These are phyloP conservation scores for Euplagia quadripunctaria DNA, from an alignment of 2,888 invertebrate species.

Conservation along the genomic window DNA sequence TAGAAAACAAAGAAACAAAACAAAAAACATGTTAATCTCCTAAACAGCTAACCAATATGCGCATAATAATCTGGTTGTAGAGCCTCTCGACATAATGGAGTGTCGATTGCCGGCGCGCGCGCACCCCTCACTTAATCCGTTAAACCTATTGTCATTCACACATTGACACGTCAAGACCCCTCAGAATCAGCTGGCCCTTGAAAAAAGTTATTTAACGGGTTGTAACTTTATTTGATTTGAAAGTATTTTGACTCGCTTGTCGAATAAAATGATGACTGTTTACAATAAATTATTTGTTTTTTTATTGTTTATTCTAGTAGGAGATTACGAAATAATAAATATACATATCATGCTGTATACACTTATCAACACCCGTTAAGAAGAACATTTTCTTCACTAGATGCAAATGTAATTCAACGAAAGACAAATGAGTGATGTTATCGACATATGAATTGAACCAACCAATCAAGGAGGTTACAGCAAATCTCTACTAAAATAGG, in stretches of 20 bases:
- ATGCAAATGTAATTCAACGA: too few relatives aligned
- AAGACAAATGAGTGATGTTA: too few relatives aligned
- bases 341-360: too few relatives aligned
- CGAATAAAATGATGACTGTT: conserved; percentile 1
- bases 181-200: conserved; percentile 73
- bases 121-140: conserved; percentile 66
- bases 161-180: conserved; percentile 57
- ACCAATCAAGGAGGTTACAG: too few relatives aligned
- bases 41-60: conserved; percentile 76
- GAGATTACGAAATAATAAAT: too few relatives aligned
- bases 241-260: conserved; percentile 44
- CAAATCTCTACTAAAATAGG: too few relatives aligned
- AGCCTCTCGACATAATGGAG: conserved; percentile 82
- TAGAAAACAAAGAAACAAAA: conserved; percentile 8
- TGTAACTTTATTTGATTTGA: conserved; percentile 34
- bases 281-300: neutral
- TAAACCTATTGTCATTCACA: conserved; percentile 75
- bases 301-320: neutral
- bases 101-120: conserved; percentile 66
- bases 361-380: too few relatives aligned
- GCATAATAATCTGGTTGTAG: conserved; percentile 74
- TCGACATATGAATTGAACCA: too few relatives aligned
- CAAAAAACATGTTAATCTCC: conserved; percentile 50
- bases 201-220: conserved; percentile 60
- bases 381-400: too few relatives aligned